Base-by-base conservation (phyloP, 2,888 invertebrate genomes). In the Acronicta psi region DNA sequence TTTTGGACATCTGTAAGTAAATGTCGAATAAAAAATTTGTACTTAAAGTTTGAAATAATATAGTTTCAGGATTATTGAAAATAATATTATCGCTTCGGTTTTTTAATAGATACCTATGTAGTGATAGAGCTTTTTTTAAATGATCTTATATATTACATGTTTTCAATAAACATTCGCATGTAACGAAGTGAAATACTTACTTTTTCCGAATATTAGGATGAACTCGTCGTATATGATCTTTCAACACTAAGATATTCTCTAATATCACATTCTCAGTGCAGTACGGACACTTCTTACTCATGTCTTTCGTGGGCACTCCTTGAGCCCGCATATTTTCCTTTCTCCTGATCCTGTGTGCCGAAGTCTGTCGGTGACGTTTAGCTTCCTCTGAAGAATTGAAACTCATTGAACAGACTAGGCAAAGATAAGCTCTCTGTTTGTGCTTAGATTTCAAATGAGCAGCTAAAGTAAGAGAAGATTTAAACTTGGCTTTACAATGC, bases 151-250 rank as follows among this genome's bases (percentile, higher is more conserved):
- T 20, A 23, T 23, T 23, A 23, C 8, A 23, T 7, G 7, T 7
- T 7, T 23, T 20, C 20, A 7, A 23, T 7, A 23, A 10, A 29
- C 29, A 29, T 29, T 11, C n/a, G 11, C 0, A 11, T 2, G 3
- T 29, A 11, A 29, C 2, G 11, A 25, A 25, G 23, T 23, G 23
- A 25, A 25, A 23, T 23, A 23, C 91, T 82, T 88, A 96, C 96
- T 95, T 95, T 77, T 95, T 95, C 59, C 95, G 95, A 2, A 95
- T 92, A 49, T 96, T 95, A 0, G 96, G 95, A 89, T 97, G 97
- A 3, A 88, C 79, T 4, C 80, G 82, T 31, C 94, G 89, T 37
- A 96, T 91, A 80, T 97, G 97, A 10, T 94, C 87, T 80, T 96
- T 96, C 1, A 96, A 87, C 37, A 94, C 90, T 8, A 94, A 71